Evolutionary conservation across 2,113 vertebrate genomes (phyloP), one percentile per base, ranked within the genome.

Genomic region (Pholis gunnellus): DNA sequence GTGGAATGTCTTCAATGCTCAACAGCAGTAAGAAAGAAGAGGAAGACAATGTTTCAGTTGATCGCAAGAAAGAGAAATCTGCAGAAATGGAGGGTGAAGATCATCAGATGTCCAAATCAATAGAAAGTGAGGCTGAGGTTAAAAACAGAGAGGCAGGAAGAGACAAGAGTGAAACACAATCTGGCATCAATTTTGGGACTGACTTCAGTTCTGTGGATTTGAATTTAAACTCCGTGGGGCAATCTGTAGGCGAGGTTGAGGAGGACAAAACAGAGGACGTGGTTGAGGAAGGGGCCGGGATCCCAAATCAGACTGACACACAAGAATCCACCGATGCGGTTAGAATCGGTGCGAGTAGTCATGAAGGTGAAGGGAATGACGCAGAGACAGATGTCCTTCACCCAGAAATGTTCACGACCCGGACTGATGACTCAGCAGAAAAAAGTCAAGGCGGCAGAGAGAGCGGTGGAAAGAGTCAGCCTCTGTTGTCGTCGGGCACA

Each of bases 81-180:
- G 22, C 4, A 72, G 78, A 84, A 72, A 59, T 46, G 20, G 57
- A 79, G 4, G 42, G 0, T 40, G 44, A 81, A 57, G 22, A 57
- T 0, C 0, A 72, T 5, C 22, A 64, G 44, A 42, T 9, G 2
- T 6, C 14, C 3, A 56, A 59, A 42, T 36, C 56, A 48, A n/a
- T 8, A 61, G 72, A 46, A 56, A 61, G 52, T 36, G 6, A 42
- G n/a, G 14, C 11, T 10, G 38, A 40, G 22, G 68, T 64, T 44
- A 17, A 57, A 1, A 66, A 46, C 1, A 79, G 7, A 38, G 81
- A 74, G 17, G 14, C 61, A 68, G 67, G 4, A 38, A 61, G 52
- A 29, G 27, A 72, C 22, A 57, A 71, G 48, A 56, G 34, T 1
- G 65, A 72, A 38, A 38, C 59, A 36, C 71, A 63, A 3, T 29